Evolutionary conservation across 1,140 invertebrate species (phyloP), one percentile per base, ranked within the genome.

Genomic region (Physella acuta): DNA sequence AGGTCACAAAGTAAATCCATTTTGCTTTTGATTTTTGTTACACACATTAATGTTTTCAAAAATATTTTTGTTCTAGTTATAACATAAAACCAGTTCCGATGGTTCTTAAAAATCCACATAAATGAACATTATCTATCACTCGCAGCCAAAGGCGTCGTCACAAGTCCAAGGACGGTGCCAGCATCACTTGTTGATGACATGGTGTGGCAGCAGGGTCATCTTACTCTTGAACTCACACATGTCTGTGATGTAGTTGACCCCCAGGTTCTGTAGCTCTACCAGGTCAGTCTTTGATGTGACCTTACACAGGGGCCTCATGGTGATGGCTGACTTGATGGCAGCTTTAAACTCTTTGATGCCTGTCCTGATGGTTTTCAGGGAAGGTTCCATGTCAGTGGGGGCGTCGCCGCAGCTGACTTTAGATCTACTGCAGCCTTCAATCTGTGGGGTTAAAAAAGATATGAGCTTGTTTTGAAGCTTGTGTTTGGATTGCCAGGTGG

Each of bases 161-260:
- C n/a, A n/a, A n/a, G n/a, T n/a, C n/a, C n/a, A n/a, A n/a, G n/a
- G n/a, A n/a, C n/a, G n/a, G n/a, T n/a, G n/a, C n/a, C n/a, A n/a
- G n/a, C n/a, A n/a, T n/a, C n/a, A 62, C 30, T 62, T 62, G 17
- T n/a, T 62, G 30, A 62, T 44, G 26, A 62, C 28, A 30, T 62
- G 36, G 24, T 62, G 8, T 17, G 60, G 60, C 17, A 34, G 44
- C 2, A 2, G n/a, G 17, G 37, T 62, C n/a, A 62, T 30, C 24
- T 30, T 20, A 14, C 26, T 62, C 60, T 62, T 62, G 37, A 62
- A 62, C 11, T 2, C 36, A 28, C 37, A 1, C 1, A 62, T 37
- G 20, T 62, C 28, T 62, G 60, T 62, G 60, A 62, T 44, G n/a
- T 62, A 62, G 36, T 62, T 62, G 1, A 30, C 2, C 2, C 60